Evolutionary conservation across 2,797 vertebrate species (phyloP), one percentile per base, ranked within the genome.

Genomic region (Mallotus villosus): DNA sequence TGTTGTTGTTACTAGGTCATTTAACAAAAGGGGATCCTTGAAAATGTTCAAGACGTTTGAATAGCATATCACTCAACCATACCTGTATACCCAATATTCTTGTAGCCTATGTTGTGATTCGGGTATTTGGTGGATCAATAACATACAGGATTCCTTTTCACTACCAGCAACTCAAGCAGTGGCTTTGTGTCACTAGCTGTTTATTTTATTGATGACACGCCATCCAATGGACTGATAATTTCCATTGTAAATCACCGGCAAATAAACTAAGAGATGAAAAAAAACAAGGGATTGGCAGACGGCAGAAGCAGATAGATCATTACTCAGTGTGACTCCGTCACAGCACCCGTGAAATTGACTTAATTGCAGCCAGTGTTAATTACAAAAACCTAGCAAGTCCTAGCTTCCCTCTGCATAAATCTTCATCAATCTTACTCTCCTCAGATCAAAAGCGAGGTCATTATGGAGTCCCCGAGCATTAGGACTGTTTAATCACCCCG

Each of bases 351-450:
- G 73, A 78, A 78, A 73, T 76, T 60, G 5, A 72, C 78, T 81
- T 76, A 80, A 82, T 74, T 78, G 73, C 51, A 72, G 69, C 74
- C 46, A 17, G 67, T 74, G 66, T 75, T 80, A 80, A 84, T 87
- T 79, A 81, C 63, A 68, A 75, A 81, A 80, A 64, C 49, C 60
- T n/a, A 19, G 53, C 64, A 22, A 71, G 68, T 58, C 21, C 70
- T 14, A 0, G 19, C 14, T 72, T 69, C 63, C 49, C 55, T 78
- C 19, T 17, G 51, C 63, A 74, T 76, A 61, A 71, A 78, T 84
- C 76, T 76, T 74, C 72, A 70, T 82, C 72, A 73, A 71, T 76
- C 74, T 71, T 78, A 29, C 57, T 57, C 68, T 62, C 61, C 71
- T 79, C 69, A 72, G 71, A 78, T 78, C 72, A 81, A 75, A 79